phyloP scores from a whole-genome alignment of 2,888 invertebrate genomes.

The Shargacucullia verbasci region DNA sequence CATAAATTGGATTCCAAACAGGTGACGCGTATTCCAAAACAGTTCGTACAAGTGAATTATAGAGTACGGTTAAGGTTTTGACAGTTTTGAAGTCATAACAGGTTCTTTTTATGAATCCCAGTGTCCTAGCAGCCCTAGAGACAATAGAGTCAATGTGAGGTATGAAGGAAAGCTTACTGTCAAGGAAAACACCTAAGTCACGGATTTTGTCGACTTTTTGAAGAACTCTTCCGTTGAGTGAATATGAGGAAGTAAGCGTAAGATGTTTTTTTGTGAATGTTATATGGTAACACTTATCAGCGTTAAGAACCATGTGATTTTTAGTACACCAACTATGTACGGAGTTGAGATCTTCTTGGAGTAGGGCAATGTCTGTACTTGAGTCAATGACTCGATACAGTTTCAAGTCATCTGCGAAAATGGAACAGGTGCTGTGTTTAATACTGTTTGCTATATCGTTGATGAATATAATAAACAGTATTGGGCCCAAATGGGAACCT shows the following conservation, averaged over 20 bases:
- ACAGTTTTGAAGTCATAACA: too few species aligned
- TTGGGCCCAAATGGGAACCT: conserved; percentile 4
- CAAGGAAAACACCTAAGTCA: neutral
- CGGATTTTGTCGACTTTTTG: too few species aligned
- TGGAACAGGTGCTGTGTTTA: neutral
- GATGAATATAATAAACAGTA: neutral
- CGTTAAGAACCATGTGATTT: conserved; percentile 9
- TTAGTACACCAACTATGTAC: conserved; percentile 3
- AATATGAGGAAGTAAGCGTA: neutral
- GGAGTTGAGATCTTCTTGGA: conserved; percentile 1
- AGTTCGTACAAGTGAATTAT: too few species aligned
- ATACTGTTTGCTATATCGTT: neutral
- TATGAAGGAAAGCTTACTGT: neutral
- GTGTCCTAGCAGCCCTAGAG: neutral
- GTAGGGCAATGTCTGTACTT: neutral
- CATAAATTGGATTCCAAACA: neutral
- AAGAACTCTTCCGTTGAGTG: neutral
- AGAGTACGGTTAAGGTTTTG: too few species aligned
- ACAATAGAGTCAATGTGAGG: neutral
- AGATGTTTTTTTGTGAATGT: conserved; percentile 4
- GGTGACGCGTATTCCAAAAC: neutral
- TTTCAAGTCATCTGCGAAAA: conserved; percentile 4
- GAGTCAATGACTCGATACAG: neutral
- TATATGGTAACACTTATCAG: conserved; percentile 12
- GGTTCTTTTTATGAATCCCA: too few species aligned